Percentiles rank a stretch among this genome's conserved stretches.
phyloP scores from a whole-genome alignment of 35 echinoderm and acorn worm genomes.

The Apostichopus parvimensis region DNA sequence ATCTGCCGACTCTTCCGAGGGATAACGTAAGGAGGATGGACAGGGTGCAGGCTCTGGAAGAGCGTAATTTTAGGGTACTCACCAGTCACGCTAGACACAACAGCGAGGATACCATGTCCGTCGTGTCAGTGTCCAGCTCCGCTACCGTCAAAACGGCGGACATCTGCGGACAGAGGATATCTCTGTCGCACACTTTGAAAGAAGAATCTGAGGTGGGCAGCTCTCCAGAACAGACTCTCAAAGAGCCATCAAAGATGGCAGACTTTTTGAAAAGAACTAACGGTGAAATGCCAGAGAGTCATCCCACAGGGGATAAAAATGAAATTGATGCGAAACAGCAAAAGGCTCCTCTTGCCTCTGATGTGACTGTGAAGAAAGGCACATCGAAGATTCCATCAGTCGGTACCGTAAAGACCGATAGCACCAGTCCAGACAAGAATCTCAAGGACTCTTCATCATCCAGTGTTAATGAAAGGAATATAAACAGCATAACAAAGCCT shows the following conservation, averaged over 20 bases:
- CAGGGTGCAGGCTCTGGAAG: not conserved
- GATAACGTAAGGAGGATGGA: constrained; percentile 14
- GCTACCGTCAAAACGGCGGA: constrained; percentile 24
- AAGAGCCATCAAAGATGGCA: not conserved
- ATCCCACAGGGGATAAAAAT: not conserved
- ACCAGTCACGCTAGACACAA: not conserved
- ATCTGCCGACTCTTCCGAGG: constrained; percentile 9
- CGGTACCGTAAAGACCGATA: too few relatives aligned
- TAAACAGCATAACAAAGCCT: too few relatives aligned
- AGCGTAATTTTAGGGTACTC: constrained; percentile 1
- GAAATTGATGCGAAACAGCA: not conserved
- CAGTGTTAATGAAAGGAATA: too few relatives aligned
- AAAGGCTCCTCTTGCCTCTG: not conserved
- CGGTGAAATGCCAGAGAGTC: not conserved
- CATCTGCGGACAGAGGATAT: constrained; percentile 40
- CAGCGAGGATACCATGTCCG: constrained; percentile 55
- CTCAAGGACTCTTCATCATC: too few relatives aligned
- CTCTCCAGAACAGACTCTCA: constrained; percentile 22
- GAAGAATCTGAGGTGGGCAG: constrained; percentile 16
- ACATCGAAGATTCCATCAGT: not conserved
- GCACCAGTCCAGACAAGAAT: too few relatives aligned
- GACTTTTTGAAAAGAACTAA: not conserved
- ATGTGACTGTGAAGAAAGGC: not conserved
- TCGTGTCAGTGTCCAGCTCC: constrained; percentile 45
- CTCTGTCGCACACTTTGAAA: constrained; percentile 36